Base-by-base conservation (phyloP, 2,113 vertebrate species). In the Garra rufa region DNA sequence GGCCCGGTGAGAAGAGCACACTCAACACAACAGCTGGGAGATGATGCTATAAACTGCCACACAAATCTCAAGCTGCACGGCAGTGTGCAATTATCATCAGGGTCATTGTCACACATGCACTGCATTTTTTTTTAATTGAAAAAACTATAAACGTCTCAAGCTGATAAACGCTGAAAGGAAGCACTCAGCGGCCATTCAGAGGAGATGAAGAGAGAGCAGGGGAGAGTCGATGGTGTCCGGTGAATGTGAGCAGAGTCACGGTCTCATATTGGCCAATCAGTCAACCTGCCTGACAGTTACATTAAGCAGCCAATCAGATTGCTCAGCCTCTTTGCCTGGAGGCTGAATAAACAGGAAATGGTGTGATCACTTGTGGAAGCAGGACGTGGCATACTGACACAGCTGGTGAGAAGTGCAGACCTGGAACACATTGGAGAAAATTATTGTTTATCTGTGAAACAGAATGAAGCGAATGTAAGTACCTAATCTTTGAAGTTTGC, bases 261-360 rank as follows among this genome's bases (percentile, higher is more conserved):
- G 14, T 82, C 76, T 79, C 44, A 70, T 70, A 88, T 85, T 73
- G 55, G 69, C 50, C 73, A 83, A 85, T 88, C 87, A 83, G 75
- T 85, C 84, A 85, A 69, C 75, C 55, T 78, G 81, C 48, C 83
- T 83, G 80, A 43, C 80, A 52, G 59, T 76, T 85, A 85, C 19
- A 19, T 73, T 82, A 76, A 83, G 69, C 79, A 67, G 71, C 84
- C 87, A 83, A 86, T 69, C 84, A 83, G 57, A 85, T 87, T 50
- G 74, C 73, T 57, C 17, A 13, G 81, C 63, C 52, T 85, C 83
- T 55, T 63, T 19, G 46, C 59, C 46, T 28, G 6, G 43, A 59
- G 79, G 74, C 34, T 74, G 80, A 85, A 71, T 74, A 70, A 88
- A 83, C 75, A 88, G 84, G 83, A 85, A 85, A 84, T 75, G 67